Evolutionary conservation across 1,140 invertebrate species (phyloP), one percentile per base, ranked within the genome.

Genomic region (Campoletis sonorensis): DNA sequence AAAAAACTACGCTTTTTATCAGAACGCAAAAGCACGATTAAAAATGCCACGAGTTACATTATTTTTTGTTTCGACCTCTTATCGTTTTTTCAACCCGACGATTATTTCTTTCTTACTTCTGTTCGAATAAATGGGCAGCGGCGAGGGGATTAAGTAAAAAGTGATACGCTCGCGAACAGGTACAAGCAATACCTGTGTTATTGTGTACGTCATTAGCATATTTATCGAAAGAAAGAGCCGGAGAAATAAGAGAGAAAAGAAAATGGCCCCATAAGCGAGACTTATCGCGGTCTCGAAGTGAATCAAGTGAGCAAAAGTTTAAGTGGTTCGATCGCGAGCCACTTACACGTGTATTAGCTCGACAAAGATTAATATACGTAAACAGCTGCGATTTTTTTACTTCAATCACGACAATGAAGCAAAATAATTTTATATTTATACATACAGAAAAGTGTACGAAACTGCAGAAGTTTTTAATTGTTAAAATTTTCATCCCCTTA

Each of bases 151-250:
- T 1, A 13, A 45, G 23, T 64, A 64, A 23, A 64, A 64, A n/a
- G 23, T 23, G 23, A 64, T 64, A 23, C 23, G 27, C 15, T 54
- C 51, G 51, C n/a, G 10, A 26, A 64, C 61, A 26, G 61, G n/a
- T n/a, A 64, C 61, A 64, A 64, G 61, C 23, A 27, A 64, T 64
- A 64, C 61, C 61, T 64, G 23, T 64, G 61, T 64, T 64, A 64
- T 64, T 64, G 23, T 64, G 61, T 64, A 64, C 23, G 23, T 64
- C 61, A 64, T 64, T 64, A 26, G 61, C 61, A 64, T 64, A 64
- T 23, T 64, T 26, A 64, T 64, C 51, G n/a, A 21, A 4, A 21
- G 16, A 11, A 21, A n/a, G 16, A 18, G 51, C 3, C 18, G 10
- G 40, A 54, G 51, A n/a, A 4, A 54, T 16, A 21, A 54, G 51